Evolutionary conservation across 1,140 invertebrate species (phyloP), one percentile per base, ranked within the genome.

Genomic region (Apis laboriosa): DNA sequence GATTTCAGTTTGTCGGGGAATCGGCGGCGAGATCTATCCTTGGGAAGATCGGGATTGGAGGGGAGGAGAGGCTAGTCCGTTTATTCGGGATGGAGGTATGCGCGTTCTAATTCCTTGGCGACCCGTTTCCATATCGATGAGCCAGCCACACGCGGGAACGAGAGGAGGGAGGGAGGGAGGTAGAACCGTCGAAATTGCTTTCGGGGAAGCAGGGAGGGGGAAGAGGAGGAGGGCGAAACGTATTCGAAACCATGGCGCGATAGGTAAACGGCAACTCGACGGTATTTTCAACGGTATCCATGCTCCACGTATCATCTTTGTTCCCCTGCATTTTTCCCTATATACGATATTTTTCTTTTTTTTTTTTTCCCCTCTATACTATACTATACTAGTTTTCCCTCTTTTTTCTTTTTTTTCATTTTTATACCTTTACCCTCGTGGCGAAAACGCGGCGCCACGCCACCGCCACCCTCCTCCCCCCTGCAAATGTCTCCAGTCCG

Each of bases 121-220:
- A 82, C 80, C 80, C 80, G 80, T 82, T 82, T 82, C 80, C 80
- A 82, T 82, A 82, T 82, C 80, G 80, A 82, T 82, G 80, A 82
- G 80, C 43, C 73, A 43, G 34, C 3, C 21, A 9, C 73, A 55
- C 72, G 63, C 8, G 28, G 24, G 19, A 43, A 63, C 9, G 21
- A 4, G 9, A 4, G 21, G 9, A 8, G 9, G 17, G 21, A 11
- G 21, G 58, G 61, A 28, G 17, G 43, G 24, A 24, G 24, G 24
- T 24, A 24, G 24, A 64, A 80, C 80, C 55, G 19, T 49, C 64
- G 80, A 82, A 82, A 82, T 82, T 82, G 80, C 80, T 77, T 82
- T 82, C 80, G 0, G 28, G 19, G 12, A 43, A 63, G 68, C 1
- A 34, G 34, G 34, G 21, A 34, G 34, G 9, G 21, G 9, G 17